phyloP scores from a whole-genome alignment of 2,113 vertebrate genomes.

The Gymnarchus niloticus region DNA sequence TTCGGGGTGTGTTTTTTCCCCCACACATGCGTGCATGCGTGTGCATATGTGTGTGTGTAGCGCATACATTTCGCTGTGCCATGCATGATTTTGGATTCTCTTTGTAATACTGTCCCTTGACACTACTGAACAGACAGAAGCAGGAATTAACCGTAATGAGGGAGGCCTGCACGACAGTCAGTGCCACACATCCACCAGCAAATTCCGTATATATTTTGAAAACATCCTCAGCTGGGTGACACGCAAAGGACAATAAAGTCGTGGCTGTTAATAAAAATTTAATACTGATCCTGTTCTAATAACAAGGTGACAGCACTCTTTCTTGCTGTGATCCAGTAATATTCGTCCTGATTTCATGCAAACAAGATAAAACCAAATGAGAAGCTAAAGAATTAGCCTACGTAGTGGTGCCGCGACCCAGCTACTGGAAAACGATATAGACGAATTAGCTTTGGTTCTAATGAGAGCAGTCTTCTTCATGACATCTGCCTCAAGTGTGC shows the following conservation, averaged over 20 bases:
- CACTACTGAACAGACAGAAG: slow-evolving; percentile 19
- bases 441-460: neutral
- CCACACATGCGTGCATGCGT: neutral
- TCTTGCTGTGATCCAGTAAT: neutral
- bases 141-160: slow-evolving; percentile 27
- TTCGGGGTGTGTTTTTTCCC: neutral
- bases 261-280: neutral
- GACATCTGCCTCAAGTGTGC: neutral
- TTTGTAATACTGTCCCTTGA: slow-evolving; percentile 26
- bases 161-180: slow-evolving; percentile 1
- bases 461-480: neutral
- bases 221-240: neutral
- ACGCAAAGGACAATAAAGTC: neutral
- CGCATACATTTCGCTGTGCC: slow-evolving; percentile 17
- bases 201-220: neutral
- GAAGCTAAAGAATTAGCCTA: neutral
- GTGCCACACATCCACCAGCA: neutral
- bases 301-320: no score
- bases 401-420: neutral
- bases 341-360: neutral
- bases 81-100: slow-evolving; percentile 21
- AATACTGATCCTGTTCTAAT: neutral
- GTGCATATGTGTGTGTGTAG: slow-evolving; percentile 5
- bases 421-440: neutral
- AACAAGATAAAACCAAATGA: neutral